Evolutionary conservation across 35 echinoderm and acorn worm genomes (phyloP), one percentile per base, ranked within the genome.

Genomic region (Lytechinus variegatus): DNA sequence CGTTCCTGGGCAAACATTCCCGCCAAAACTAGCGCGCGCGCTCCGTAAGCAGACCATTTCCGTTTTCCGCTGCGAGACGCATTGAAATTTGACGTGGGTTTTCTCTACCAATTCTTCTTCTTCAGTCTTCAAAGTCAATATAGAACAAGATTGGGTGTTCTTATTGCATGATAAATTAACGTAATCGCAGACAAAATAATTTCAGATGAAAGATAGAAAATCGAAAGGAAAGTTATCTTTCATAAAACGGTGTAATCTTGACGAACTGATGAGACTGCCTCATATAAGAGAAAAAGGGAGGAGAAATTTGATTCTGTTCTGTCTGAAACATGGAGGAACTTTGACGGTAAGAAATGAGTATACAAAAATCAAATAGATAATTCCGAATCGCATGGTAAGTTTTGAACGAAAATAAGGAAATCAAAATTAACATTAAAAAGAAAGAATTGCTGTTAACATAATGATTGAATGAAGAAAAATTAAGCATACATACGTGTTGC

Each of bases 11-110:
- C 92, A 93, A 93, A 93, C 54, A 93, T 54, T 54, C 92, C 92
- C 92, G 92, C 92, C 92, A 57, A 93, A 93, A 93, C 53, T 19
- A 90, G 92, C 92, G 92, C 92, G 54, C 92, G 92, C 92, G 92
- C 92, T 90, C 88, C 88, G 88, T 54, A 90, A 90, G 88, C 88
- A 90, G 88, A 90, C 88, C 29, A 90, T 90, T 90, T 90, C 88
- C 88, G 88, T 90, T 90, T 90, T 54, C 88, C 88, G 88, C 88
- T 90, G 27, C 88, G 21, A 79, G 66, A 24, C 66, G 66, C 66
- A 79, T 79, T 24, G 66, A 79, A 79, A 79, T 79, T 79, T 16
- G 66, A 79, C 66, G 14, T 79, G 33, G 33, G 19, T 79, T 71
- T 79, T 79, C 55, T 24, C 61, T 24, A 79, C 66, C 66, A 16